A percentile compares a stretch with the other conserved stretches of the same genome.
phyloP scores from a whole-genome alignment of 2,113 vertebrate species.

The Thunnus maccoyii region DNA sequence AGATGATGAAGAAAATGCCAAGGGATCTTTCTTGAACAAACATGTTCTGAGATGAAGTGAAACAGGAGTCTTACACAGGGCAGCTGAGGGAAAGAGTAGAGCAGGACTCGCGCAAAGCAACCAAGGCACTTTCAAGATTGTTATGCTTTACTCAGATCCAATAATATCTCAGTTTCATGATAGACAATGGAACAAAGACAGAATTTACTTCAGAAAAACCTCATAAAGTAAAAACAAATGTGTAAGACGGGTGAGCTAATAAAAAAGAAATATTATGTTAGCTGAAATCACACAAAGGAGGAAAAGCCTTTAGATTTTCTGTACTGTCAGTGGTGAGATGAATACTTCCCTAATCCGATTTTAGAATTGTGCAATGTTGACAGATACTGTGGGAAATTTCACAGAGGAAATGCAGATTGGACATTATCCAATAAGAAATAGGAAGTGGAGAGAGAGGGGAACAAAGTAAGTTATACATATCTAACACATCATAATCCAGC shows the following conservation, averaged over 20 bases:
- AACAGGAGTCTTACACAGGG: not conserved
- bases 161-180: not conserved
- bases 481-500: not conserved
- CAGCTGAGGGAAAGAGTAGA: not conserved
- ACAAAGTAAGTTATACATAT: not conserved
- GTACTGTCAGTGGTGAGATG: not conserved
- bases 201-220: too few relatives aligned
- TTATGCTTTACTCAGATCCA: not conserved
- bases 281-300: not conserved
- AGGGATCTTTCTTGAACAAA: not conserved
- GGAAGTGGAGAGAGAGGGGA: conserved; percentile 47
- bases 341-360: conserved; percentile 53
- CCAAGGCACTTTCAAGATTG: not conserved
- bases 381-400: conserved; percentile 56
- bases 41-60: too few relatives aligned
- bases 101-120: not conserved
- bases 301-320: not conserved
- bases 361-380: conserved; percentile 48
- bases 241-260: not conserved
- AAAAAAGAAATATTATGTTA: not conserved
- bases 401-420: conserved; percentile 58
- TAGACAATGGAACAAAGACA: not conserved
- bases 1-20: not conserved
- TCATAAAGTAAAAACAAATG: conserved; percentile 1
- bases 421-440: conserved; percentile 49